Evolutionary conservation across 2,888 invertebrate species (phyloP).

Genomic region (Geophilus truncorum): DNA sequence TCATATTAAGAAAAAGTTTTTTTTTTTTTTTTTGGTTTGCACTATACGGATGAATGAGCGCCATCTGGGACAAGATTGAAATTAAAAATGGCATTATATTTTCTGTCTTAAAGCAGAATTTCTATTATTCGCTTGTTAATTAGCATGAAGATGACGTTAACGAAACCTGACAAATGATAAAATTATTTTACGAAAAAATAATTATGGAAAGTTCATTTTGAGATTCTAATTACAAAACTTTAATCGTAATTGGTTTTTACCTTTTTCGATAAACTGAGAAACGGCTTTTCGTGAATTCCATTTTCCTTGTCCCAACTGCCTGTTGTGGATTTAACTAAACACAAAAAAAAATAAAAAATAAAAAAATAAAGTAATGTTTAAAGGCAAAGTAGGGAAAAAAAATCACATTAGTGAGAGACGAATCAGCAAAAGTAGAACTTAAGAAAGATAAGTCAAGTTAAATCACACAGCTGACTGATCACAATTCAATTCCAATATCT

Average conservation of each 20-base stretch:
- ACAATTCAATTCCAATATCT: conserved; percentile 10
- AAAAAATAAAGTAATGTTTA: background rate
- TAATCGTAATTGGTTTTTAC: background rate
- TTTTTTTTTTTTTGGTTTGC: too few species aligned
- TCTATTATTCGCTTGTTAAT: too few species aligned
- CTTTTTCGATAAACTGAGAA: conserved; percentile 9
- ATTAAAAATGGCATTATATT: background rate
- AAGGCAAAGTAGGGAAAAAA: too few species aligned
- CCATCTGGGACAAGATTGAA: too few species aligned
- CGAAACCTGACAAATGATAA: background rate
- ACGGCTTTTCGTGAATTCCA: background rate
- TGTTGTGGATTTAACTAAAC: background rate
- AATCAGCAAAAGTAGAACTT: background rate
- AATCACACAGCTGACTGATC: background rate
- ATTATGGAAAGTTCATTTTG: background rate
- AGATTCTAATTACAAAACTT: background rate
- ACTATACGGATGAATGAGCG: too few species aligned
- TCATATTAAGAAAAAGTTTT: too few species aligned
- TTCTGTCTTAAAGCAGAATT: background rate
- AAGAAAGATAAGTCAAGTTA: conserved; percentile 8
- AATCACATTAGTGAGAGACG: background rate
- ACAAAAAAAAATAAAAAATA: background rate
- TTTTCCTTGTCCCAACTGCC: conserved; percentile 4
- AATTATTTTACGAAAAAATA: background rate
- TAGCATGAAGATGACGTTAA: background rate